A percentile compares a stretch with the other conserved stretches of the same genome.
Evolutionary conservation across 2,113 vertebrate genomes (phyloP).

Genomic region (Myotis yumanensis): DNA sequence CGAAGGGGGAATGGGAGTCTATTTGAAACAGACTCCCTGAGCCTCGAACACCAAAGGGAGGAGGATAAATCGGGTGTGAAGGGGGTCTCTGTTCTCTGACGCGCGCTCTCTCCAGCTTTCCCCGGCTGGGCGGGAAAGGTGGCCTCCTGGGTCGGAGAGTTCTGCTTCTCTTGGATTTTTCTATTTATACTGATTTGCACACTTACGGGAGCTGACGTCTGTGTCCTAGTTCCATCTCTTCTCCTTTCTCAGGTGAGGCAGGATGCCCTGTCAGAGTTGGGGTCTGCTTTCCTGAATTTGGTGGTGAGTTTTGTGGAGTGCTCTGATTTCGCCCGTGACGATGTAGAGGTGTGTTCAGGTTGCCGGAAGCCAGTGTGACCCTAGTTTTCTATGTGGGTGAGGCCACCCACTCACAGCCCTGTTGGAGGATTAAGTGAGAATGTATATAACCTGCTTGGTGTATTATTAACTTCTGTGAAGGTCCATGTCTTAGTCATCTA

Average conservation of each 20-base stretch:
- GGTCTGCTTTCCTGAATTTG: slow-evolving; percentile 17
- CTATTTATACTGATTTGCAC: slow-evolving; percentile 64
- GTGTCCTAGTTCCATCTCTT: slow-evolving; percentile 53
- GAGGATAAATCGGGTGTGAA: slow-evolving; percentile 33
- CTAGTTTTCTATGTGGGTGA: neutral
- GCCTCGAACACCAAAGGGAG: slow-evolving; percentile 24
- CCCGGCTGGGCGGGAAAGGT: slow-evolving; percentile 35
- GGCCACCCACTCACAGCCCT: too few relatives aligned
- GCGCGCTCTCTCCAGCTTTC: neutral
- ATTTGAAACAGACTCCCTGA: slow-evolving; percentile 47
- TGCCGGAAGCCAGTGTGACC: neutral
- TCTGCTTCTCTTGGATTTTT: slow-evolving; percentile 47
- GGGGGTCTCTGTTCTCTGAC: slow-evolving; percentile 49
- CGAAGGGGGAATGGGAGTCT: slow-evolving; percentile 40
- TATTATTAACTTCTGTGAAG: neutral
- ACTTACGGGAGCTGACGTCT: neutral
- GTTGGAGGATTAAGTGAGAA: neutral
- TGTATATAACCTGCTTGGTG: neutral
- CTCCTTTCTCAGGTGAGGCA: neutral
- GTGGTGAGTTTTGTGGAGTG: neutral
- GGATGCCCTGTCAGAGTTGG: neutral
- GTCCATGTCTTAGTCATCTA: neutral
- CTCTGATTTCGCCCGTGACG: neutral
- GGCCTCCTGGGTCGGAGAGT: slow-evolving; percentile 18
- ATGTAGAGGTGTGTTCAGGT: neutral